These are phyloP conservation scores for Emydura subglobosa DNA, from an alignment of 2,113 vertebrate genomes.

Conservation along the genomic window DNA sequence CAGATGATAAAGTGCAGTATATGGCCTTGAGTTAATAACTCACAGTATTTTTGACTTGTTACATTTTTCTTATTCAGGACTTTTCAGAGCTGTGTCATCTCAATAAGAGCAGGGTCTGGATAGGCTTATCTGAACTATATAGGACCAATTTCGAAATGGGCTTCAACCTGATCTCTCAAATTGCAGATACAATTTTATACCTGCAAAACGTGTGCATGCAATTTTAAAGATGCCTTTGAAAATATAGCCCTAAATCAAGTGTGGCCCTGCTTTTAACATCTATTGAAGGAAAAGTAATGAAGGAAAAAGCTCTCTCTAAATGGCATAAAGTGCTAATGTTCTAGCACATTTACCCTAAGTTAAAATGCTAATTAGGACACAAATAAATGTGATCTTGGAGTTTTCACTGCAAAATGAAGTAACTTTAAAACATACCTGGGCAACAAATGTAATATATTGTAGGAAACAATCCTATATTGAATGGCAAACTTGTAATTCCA, in stretches of 20 bases:
- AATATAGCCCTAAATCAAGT: neutral
- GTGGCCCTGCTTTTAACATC: neutral
- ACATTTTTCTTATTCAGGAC: neutral
- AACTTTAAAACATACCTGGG: neutral
- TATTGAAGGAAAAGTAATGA: neutral
- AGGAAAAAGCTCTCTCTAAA: neutral
- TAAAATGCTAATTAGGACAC: neutral
- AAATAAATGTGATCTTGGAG: neutral
- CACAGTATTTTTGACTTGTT: neutral
- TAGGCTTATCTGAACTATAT: neutral
- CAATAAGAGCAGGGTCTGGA: neutral
- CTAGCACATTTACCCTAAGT: neutral
- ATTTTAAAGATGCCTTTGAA: neutral
- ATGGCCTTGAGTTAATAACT: neutral
- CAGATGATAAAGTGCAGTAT: neutral
- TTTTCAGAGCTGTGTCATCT: neutral
- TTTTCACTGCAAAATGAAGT: neutral
- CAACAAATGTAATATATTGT: neutral
- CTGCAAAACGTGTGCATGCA: neutral
- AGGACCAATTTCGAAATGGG: neutral
- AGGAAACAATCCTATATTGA: neutral
- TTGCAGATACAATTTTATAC: neutral
- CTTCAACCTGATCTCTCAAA: neutral
- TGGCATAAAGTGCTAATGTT: neutral
- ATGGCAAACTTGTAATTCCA: neutral